Base-by-base conservation (phyloP, 2,113 vertebrate species). In the Eulemur macaco region DNA sequence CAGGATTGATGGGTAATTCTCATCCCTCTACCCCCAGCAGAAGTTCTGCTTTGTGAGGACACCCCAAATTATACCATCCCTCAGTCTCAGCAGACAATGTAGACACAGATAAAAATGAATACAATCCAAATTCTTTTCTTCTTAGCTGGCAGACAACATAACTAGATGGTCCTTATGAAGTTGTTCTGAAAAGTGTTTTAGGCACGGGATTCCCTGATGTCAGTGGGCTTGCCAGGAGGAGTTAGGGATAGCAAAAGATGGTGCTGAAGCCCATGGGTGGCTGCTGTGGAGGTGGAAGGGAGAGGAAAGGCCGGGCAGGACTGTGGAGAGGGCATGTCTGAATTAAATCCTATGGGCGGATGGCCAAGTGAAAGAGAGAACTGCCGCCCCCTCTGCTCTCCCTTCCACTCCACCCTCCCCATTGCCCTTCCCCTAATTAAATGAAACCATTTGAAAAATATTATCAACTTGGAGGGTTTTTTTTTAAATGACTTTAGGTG, bases 261-360 rank as follows among this genome's bases (percentile, higher is more conserved):
- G 21, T 12, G 15, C 12, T 39, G 2, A 71, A 27, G 31, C 10
- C 47, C 56, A 17, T 0, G 1, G 2, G 27, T 11, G 18, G 27
- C 34, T 37, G 76, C 47, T 52, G 39, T 0, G 6, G 42, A 54
- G 4, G 8, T 1, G 17, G 20, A 6, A 37, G 23, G 21, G 18
- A 17, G 34, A 76, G 42, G 0, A 56, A 56, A 76, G 17, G 5
- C 1, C 4, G 6, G 68, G 17, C 17, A 87, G 15, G 27, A 88
- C 25, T 8, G 3, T 80, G 50, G 50, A 15, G 31, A 71, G 31
- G 0, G 4, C 18, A 4, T 34, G 13, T 39, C 6, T 77, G n/a
- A 52, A 89, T 29, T 66, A 69, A 45, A 82, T 56, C 34, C 31
- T 80, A 4, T 5, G 7, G 5, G 0, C 8, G 8, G 15, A 54